Evolutionary conservation across 2,888 invertebrate species (phyloP).

Genomic region (Melanostoma scalare): DNA sequence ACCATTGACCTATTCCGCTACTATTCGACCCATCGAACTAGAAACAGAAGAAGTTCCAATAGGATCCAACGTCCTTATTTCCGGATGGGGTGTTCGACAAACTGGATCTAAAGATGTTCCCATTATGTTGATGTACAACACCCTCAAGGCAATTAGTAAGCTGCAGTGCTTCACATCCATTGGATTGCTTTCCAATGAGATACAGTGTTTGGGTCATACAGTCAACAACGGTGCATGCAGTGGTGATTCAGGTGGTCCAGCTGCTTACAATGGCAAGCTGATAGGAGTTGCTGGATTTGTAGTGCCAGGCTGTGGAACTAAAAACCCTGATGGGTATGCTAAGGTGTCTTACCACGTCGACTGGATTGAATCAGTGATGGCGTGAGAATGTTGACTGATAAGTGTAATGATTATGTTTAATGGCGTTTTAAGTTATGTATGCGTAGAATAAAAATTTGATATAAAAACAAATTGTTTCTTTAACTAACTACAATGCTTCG

Average conservation of each 20-base stretch:
- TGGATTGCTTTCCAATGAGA: slow-evolving; percentile 72
- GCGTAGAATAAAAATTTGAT: too few species aligned
- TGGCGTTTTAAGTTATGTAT: background rate
- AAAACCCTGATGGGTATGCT: slow-evolving; percentile 79
- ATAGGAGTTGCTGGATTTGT: slow-evolving; percentile 79
- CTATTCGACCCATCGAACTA: slow-evolving; percentile 76
- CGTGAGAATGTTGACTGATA: background rate
- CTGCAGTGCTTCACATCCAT: slow-evolving; percentile 74
- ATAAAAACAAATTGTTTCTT: too few species aligned
- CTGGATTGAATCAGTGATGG: slow-evolving; percentile 76
- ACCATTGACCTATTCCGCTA: slow-evolving; percentile 74
- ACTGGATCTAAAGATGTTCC: slow-evolving; percentile 71
- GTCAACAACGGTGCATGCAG: slow-evolving; percentile 76
- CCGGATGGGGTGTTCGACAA: slow-evolving; percentile 78
- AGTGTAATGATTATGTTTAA: background rate
- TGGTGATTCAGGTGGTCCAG: slow-evolving; percentile 80
- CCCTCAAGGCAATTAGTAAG: slow-evolving; percentile 74
- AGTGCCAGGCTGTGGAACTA: slow-evolving; percentile 76
- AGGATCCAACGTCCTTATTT: slow-evolving; percentile 74
- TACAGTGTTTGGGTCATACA: slow-evolving; percentile 78
- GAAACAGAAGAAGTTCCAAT: slow-evolving; percentile 74
- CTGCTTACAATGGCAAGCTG: slow-evolving; percentile 76
- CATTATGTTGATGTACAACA: slow-evolving; percentile 76
- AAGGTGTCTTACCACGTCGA: slow-evolving; percentile 74
- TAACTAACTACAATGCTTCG: too few species aligned